Percentiles rank a stretch among this genome's conserved stretches.
Evolutionary conservation across 1,140 invertebrate species (phyloP).

Genomic region (Philaenus spumarius): DNA sequence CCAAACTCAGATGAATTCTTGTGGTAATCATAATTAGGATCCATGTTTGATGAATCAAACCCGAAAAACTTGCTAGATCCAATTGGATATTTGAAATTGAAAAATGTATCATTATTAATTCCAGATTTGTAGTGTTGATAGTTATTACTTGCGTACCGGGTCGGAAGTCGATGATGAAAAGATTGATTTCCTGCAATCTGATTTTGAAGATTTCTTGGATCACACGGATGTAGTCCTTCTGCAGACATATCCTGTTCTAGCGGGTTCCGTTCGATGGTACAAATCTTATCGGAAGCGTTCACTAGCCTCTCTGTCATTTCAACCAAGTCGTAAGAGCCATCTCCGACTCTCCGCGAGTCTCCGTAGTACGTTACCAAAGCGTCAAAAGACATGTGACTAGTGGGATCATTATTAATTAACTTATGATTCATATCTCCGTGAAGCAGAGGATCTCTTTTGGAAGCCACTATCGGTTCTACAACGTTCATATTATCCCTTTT

Average conservation of each 20-base stretch:
- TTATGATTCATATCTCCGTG: constrained; percentile 1
- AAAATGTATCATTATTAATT: background rate
- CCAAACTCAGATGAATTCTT: background rate
- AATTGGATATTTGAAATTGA: constrained; percentile 6
- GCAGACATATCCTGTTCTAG: too few relatives aligned
- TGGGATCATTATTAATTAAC: background rate
- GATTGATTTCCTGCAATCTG: background rate
- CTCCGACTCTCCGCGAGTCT: background rate
- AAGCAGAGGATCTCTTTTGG: background rate
- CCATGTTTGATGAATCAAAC: background rate
- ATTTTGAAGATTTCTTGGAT: constrained; percentile 7
- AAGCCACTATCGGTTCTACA: too few relatives aligned
- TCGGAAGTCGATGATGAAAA: constrained; percentile 1
- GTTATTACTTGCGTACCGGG: background rate
- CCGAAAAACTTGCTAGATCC: constrained; percentile 1
- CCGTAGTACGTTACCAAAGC: background rate
- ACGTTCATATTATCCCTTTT: constrained; percentile 7
- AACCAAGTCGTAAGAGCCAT: background rate
- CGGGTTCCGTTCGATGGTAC: too few relatives aligned
- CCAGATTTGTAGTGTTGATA: constrained; percentile 4
- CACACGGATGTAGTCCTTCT: background rate
- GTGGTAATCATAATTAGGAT: constrained; percentile 12
- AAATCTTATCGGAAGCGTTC: background rate
- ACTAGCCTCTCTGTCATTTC: constrained; percentile 6
- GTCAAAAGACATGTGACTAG: constrained; percentile 5